phyloP scores from a whole-genome alignment of 2,888 invertebrate species.

The Hedya salicella region DNA sequence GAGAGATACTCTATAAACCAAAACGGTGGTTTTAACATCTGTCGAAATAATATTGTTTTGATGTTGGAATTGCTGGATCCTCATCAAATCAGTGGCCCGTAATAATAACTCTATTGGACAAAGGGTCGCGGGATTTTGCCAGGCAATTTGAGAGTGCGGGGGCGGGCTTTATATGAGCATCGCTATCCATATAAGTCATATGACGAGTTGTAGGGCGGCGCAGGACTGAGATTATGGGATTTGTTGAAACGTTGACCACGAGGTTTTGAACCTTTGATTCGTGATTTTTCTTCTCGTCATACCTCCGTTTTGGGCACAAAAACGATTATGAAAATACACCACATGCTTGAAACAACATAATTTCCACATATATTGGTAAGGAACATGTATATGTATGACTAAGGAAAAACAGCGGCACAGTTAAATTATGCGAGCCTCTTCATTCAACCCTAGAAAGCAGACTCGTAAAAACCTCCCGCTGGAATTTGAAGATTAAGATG shows the following conservation, averaged over 20 bases:
- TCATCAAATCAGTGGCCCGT: slow-evolving; percentile 74
- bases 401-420: neutral
- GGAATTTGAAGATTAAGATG: slow-evolving; percentile 24
- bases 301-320: neutral
- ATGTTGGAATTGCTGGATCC: slow-evolving; percentile 53
- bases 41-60: slow-evolving; percentile 30
- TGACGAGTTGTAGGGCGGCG: slow-evolving; percentile 49
- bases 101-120: slow-evolving; percentile 77
- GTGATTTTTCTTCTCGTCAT: neutral
- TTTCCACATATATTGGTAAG: too few species aligned
- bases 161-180: slow-evolving; percentile 57
- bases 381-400: neutral
- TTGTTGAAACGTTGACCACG: slow-evolving; percentile 25
- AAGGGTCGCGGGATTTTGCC: slow-evolving; percentile 74
- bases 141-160: slow-evolving; percentile 71
- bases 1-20: neutral
- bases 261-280: slow-evolving; percentile 4
- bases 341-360: too few species aligned
- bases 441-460: neutral
- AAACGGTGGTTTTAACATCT: slow-evolving; percentile 13
- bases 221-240: slow-evolving; percentile 41
- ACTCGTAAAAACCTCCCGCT: slow-evolving; percentile 30
- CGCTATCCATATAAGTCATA: slow-evolving; percentile 46
- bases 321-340: neutral
- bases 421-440: slow-evolving; percentile 20